phyloP scores from a whole-genome alignment of 2,113 vertebrate species.

The Calonectris borealis region DNA sequence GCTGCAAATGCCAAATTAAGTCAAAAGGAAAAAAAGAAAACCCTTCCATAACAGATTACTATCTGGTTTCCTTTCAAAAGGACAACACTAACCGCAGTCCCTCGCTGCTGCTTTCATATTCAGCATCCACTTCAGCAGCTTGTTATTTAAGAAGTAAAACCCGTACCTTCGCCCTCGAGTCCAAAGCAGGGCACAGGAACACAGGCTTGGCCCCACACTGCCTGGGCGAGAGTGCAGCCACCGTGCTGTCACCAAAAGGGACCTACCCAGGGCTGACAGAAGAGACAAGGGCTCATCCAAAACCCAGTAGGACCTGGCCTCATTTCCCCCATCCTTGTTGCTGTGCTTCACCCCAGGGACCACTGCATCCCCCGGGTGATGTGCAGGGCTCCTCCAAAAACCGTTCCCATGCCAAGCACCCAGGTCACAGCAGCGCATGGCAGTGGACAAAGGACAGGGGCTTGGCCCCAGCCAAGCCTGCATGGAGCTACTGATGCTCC shows the following conservation, averaged over 20 bases:
- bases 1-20: neutral
- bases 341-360: neutral
- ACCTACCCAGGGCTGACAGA: neutral
- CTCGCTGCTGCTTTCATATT: neutral
- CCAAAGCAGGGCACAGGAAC: neutral
- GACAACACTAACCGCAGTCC: neutral
- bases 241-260: neutral
- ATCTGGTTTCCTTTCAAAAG: neutral
- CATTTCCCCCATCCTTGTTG: neutral
- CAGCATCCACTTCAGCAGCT: neutral
- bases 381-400: neutral
- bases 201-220: accelerated
- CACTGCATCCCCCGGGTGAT: accelerated
- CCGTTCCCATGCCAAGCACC: neutral
- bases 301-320: accelerated
- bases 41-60: neutral
- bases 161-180: neutral
- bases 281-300: neutral
- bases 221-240: accelerated
- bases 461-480: neutral
- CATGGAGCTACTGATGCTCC: neutral
- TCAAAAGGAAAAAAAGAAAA: neutral
- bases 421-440: accelerated
- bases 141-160: neutral
- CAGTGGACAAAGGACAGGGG: neutral